Conservation (phyloP, 2,113 vertebrate genomes). For the Bombycilla garrulus region DNA sequence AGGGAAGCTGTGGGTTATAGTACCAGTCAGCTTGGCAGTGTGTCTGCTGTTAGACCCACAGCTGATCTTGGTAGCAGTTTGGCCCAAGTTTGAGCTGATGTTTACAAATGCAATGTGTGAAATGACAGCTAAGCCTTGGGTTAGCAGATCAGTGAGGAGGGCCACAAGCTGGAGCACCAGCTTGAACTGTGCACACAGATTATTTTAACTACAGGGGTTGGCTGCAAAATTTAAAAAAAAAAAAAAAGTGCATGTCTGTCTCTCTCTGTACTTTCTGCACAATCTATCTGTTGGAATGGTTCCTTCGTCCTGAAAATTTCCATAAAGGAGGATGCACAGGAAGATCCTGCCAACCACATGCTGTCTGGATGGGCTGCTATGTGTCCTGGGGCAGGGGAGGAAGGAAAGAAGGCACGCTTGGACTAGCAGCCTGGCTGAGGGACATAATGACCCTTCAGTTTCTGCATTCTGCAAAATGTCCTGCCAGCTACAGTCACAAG, state of each 20-base stretch:
- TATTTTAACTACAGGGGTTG: background rate
- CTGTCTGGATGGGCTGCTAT: conserved; percentile 4
- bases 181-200: background rate
- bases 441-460: background rate
- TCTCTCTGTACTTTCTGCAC: background rate
- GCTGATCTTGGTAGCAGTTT: background rate
- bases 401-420: conserved; percentile 20
- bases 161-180: background rate
- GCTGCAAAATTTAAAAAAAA: background rate
- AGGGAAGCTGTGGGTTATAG: background rate
- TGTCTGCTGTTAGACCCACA: background rate
- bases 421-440: conserved; percentile 6
- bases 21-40: background rate
- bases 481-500: background rate
- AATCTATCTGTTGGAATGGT: background rate
- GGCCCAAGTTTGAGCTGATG: background rate
- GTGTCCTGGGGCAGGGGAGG: conserved; percentile 33
- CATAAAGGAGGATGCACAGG: background rate
- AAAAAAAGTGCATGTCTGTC: background rate
- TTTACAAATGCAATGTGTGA: background rate
- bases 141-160: background rate
- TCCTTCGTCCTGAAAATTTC: background rate
- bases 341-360: background rate
- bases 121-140: background rate
- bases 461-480: background rate